Evolutionary conservation across 2,113 vertebrate genomes (phyloP).

Genomic region (Sigmodon hispidus): DNA sequence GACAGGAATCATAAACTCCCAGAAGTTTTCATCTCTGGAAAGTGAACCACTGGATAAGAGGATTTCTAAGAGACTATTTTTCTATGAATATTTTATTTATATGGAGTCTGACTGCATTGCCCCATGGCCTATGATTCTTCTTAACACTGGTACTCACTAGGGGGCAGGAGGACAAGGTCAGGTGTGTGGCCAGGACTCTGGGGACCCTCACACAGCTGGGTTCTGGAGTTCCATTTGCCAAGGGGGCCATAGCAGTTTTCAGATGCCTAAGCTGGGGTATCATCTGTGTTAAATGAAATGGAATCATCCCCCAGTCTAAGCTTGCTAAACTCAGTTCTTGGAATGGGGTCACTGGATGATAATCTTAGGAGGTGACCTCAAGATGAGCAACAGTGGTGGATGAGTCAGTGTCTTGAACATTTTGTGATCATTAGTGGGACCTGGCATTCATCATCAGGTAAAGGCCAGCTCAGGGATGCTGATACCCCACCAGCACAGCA

Average conservation of each 20-base stretch:
- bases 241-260: constrained; percentile 84
- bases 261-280: constrained; percentile 78
- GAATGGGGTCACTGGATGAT: constrained; percentile 80
- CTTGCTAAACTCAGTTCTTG: constrained; percentile 74
- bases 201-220: constrained; percentile 1
- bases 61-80: constrained; percentile 99
- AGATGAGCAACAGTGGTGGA: constrained; percentile 78
- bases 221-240: constrained; percentile 83
- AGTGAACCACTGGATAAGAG: constrained; percentile 90
- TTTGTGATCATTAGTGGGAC: constrained; percentile 77
- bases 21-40: constrained; percentile 89
- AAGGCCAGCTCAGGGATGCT: constrained; percentile 6
- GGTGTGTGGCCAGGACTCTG: neutral
- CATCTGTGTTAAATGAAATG: constrained; percentile 75
- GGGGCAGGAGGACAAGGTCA: constrained; percentile 72
- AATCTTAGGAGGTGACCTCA: constrained; percentile 66
- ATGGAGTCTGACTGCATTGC: constrained; percentile 88
- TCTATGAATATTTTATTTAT: constrained; percentile 98
- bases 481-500: fast-evolving
- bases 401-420: constrained; percentile 79
- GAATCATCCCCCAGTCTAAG: neutral
- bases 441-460: fast-evolving
- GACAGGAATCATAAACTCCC: constrained; percentile 80
- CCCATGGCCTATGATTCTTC: constrained; percentile 84
- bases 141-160: constrained; percentile 81